Conservation (phyloP, 2,797 vertebrate genomes). For the Xyrichtys novacula region DNA sequence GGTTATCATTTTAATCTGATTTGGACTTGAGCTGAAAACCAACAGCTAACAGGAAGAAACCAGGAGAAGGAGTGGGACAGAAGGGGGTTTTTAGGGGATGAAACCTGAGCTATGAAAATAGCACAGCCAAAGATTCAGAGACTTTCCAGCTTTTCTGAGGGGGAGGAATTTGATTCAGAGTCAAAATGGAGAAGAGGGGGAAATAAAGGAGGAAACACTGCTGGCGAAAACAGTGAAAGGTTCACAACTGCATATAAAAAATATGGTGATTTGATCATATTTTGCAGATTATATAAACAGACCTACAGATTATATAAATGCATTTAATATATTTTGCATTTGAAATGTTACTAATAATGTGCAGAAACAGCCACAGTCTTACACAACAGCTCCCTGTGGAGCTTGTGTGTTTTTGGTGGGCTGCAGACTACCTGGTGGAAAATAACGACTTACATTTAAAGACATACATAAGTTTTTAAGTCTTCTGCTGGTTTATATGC, state of each 20-base stretch:
- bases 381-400: not conserved
- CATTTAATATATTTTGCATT: not conserved
- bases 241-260: not conserved
- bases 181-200: slow-evolving; percentile 45
- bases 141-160: slow-evolving; percentile 52
- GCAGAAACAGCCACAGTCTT: not conserved
- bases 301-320: not conserved
- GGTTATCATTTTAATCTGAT: slow-evolving; percentile 24
- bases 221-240: slow-evolving; percentile 40
- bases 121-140: slow-evolving; percentile 39
- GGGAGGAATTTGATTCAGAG: slow-evolving; percentile 60
- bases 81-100: slow-evolving; percentile 55
- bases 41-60: slow-evolving; percentile 70
- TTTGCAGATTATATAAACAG: not conserved
- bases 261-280: not conserved
- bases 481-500: too few species aligned
- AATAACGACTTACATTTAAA: too few species aligned
- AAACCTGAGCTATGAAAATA: slow-evolving; percentile 77
- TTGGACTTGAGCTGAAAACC: slow-evolving; percentile 64
- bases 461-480: too few species aligned
- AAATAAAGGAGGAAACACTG: slow-evolving; percentile 50
- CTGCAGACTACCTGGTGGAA: too few species aligned
- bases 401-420: too few species aligned
- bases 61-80: slow-evolving; percentile 68
- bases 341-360: not conserved